Base-by-base conservation (phyloP, 2,113 vertebrate genomes). In the Pogonocichla stellata region DNA sequence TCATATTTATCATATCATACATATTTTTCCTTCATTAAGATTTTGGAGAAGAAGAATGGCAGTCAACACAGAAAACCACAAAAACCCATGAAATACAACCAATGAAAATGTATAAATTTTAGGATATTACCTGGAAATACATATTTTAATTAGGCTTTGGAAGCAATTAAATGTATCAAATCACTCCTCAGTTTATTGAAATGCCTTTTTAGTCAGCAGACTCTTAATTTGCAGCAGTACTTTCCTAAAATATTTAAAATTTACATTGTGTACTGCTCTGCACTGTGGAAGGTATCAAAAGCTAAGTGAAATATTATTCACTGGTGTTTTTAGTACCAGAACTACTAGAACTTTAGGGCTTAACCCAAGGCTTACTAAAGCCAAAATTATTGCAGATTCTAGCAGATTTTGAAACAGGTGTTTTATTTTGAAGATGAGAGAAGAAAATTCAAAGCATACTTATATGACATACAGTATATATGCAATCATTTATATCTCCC, bases 151-250 rank as follows among this genome's bases (percentile, higher is more conserved):
- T 75, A 61, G 48, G 42, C 7, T 71, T 74, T 58, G 26, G 28
- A 93, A 96, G 57, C 31, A 70, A 91, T 36, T 43, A 16, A 62
- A 62, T 8, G 8, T 17, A 75, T n/a, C 2, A 80, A 77, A 65
- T 43, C 10, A 45, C 19, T 72, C 29, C 62, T 82, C 33, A 48
- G 69, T 69, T 95, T 94, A 96, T 17, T 93, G 75, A 95, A 93
- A 92, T 28, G 50, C 24, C 26, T 42, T 84, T 82, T 93, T 75
- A 93, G 53, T 84, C 94, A 92, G 60, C 38, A 40, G 69, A 84
- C 75, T 83, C 53, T 86, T 88, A 80, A 92, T 38, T 42, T 65
- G 40, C 53, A 89, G 25, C 20, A 73, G 18, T 31, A 80, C 43
- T 79, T 79, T 81, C 36, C 43, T 53, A 48, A 9, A 42, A 19